Conservation (phyloP, 2,888 invertebrate genomes). For the Liposcelis brunnea region DNA sequence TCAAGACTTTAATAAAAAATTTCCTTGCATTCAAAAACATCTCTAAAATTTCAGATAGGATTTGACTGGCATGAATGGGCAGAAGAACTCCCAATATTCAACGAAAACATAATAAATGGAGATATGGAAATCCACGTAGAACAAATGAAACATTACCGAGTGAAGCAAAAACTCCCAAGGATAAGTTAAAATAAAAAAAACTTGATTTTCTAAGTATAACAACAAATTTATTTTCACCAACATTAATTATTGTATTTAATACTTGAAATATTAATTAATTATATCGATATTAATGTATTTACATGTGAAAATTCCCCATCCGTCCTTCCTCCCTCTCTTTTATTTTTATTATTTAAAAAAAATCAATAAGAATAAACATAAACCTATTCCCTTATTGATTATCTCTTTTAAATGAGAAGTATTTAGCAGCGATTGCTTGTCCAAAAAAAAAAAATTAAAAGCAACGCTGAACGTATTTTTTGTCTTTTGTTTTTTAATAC, state of each 20-base stretch:
- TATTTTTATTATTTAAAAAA: not conserved
- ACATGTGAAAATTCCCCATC: conserved; percentile 4
- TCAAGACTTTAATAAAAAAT: not conserved
- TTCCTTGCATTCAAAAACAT: not conserved
- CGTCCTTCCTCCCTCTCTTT: conserved; percentile 5
- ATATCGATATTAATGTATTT: conserved; percentile 5
- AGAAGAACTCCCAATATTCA: not conserved
- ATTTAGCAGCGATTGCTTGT: too few relatives aligned
- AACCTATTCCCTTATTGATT: not conserved
- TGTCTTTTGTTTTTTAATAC: too few relatives aligned
- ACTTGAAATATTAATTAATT: conserved; percentile 7
- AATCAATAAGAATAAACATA: too few relatives aligned
- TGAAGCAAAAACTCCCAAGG: too few relatives aligned
- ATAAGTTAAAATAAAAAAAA: too few relatives aligned
- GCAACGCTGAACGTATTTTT: too few relatives aligned
- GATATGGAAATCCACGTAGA: too few relatives aligned
- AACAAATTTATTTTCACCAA: conserved; percentile 9
- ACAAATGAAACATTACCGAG: too few relatives aligned
- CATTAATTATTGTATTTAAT: conserved; percentile 9
- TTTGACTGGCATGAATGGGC: not conserved
- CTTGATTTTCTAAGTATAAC: not conserved
- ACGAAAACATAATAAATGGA: not conserved
- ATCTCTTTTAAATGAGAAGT: too few relatives aligned
- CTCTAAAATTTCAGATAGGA: conserved; percentile 1
- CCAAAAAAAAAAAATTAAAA: too few relatives aligned